Evolutionary conservation across 2,113 vertebrate genomes (phyloP).

Genomic region (Pseudois nayaur): DNA sequence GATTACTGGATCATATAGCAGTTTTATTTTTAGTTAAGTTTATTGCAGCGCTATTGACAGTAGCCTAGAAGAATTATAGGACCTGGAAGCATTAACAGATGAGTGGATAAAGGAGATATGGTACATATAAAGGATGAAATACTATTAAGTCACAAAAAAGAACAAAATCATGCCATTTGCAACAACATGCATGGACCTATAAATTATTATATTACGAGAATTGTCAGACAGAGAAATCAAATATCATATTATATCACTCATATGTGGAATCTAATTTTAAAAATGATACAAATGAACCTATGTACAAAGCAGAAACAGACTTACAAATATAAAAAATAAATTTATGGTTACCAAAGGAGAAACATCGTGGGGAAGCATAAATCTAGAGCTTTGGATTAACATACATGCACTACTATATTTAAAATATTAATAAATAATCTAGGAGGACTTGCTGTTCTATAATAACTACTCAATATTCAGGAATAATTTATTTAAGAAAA

Average conservation of each 20-base stretch:
- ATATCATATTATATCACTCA: neutral
- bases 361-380: neutral
- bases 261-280: neutral
- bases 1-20: neutral
- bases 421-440: neutral
- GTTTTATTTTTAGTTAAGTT: neutral
- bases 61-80: neutral
- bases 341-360: neutral
- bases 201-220: neutral
- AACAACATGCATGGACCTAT: neutral
- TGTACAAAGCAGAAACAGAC: neutral
- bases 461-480: neutral
- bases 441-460: neutral
- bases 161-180: neutral
- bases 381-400: neutral
- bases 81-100: neutral
- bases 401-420: neutral
- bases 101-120: neutral
- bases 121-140: neutral
- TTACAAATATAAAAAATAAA: neutral
- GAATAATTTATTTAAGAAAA: neutral
- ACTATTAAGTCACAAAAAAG: neutral
- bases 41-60: neutral
- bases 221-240: neutral
- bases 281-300: neutral